Conservation (phyloP, 2,113 vertebrate genomes). For the Euleptes europaea region DNA sequence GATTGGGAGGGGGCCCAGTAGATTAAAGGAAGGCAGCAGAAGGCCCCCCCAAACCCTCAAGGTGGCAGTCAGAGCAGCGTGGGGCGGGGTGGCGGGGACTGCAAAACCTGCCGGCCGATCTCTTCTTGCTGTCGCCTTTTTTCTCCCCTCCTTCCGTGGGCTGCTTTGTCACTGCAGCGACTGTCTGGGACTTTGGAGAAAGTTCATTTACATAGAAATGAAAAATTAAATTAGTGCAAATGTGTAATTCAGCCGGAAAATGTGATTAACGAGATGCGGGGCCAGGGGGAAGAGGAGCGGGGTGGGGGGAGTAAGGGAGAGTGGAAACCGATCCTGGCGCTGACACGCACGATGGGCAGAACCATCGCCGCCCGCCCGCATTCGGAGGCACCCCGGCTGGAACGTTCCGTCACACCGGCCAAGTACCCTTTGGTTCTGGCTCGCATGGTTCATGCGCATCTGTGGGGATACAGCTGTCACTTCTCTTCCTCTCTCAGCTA, state of each 20-base stretch:
- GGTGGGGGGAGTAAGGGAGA: not conserved
- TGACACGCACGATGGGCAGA: not conserved
- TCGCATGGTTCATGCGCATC: not conserved
- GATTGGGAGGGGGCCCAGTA: not conserved
- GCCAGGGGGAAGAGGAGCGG: not conserved
- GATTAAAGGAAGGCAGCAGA: not conserved
- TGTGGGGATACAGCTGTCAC: not conserved
- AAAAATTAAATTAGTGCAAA: slow-evolving; percentile 55
- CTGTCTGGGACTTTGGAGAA: slow-evolving; percentile 15
- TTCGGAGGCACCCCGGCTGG: too few relatives aligned
- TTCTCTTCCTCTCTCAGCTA: not conserved
- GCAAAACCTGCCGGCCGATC: not conserved
- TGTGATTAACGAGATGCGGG: slow-evolving; percentile 45
- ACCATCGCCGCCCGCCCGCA: not conserved
- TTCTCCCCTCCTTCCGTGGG: not conserved
- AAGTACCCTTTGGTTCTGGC: not conserved
- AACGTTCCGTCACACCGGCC: too few relatives aligned
- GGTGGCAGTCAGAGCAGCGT: not conserved
- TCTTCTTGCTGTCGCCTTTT: too few relatives aligned
- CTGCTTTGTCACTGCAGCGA: slow-evolving; percentile 3
- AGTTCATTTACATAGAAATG: slow-evolving; percentile 61
- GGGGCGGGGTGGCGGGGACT: not conserved
- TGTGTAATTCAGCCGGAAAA: slow-evolving; percentile 54
- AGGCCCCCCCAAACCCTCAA: not conserved
- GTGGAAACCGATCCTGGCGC: not conserved